phyloP scores from a whole-genome alignment of 1,140 invertebrate genomes.

The Oryctes rhinoceros region DNA sequence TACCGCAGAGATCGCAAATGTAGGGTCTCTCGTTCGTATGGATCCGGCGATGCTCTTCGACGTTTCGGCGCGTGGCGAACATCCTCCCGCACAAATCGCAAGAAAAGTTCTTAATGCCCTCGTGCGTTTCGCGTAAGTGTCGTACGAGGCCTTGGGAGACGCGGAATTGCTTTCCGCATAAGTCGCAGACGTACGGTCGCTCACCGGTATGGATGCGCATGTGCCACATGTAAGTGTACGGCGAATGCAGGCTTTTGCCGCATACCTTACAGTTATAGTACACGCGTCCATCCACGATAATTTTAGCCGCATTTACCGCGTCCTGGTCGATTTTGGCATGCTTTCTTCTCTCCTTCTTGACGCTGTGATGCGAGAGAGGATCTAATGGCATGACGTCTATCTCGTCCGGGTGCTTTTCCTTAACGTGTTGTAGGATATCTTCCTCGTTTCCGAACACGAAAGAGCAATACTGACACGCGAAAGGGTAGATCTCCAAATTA shows the following conservation, averaged over 20 bases:
- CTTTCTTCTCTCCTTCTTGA: conserved; percentile 49
- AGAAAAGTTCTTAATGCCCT: conserved; percentile 66
- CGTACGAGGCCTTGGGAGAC: conserved; percentile 68
- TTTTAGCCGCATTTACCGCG: conserved; percentile 59
- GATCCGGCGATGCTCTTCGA: conserved; percentile 61
- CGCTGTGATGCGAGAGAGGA: background rate
- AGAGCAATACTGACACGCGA: conserved; percentile 58
- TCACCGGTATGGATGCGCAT: conserved; percentile 76
- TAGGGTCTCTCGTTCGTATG: conserved; percentile 64
- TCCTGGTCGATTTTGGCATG: conserved; percentile 59
- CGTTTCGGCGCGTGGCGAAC: conserved; percentile 64
- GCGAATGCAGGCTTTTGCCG: conserved; percentile 68
- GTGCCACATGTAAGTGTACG: conserved; percentile 70
- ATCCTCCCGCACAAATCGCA: conserved; percentile 66
- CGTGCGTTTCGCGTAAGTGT: conserved; percentile 72
- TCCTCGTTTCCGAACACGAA: conserved; percentile 54
- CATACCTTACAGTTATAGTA: conserved; percentile 69
- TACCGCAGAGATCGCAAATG: conserved; percentile 67
- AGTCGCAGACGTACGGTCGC: conserved; percentile 74
- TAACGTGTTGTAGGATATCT: conserved; percentile 55
- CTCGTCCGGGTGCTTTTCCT: conserved; percentile 54
- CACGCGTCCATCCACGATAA: conserved; percentile 61
- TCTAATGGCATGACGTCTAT: conserved; percentile 37
- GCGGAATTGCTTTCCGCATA: conserved; percentile 79
- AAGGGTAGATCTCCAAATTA: conserved; percentile 43